These are phyloP conservation scores for Metopolophium dirhodum DNA, from an alignment of 1,140 invertebrate genomes.

Conservation along the genomic window DNA sequence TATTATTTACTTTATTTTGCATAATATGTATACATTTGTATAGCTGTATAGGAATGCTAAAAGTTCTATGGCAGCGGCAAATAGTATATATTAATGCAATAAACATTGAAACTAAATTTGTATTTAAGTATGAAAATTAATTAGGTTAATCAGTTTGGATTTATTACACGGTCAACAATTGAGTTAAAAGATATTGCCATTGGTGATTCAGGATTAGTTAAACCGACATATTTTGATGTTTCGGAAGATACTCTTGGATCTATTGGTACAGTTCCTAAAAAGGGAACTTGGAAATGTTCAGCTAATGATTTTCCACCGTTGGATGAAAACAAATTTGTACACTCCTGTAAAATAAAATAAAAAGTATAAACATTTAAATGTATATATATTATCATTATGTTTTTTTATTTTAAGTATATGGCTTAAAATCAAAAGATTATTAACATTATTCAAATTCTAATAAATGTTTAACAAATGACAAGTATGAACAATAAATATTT, in stretches of 20 bases:
- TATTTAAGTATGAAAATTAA: conserved; percentile 9
- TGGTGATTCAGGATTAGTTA: conserved; percentile 45
- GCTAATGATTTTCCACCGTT: conserved; percentile 77
- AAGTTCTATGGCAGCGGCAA: not conserved
- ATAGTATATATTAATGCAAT: not conserved
- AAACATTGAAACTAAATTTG: not conserved
- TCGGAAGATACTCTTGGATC: conserved; percentile 75
- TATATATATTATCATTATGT: not conserved
- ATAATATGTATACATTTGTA: not conserved
- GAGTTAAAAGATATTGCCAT: conserved; percentile 35
- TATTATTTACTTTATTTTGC: not conserved
- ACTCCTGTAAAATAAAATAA: conserved; percentile 65
- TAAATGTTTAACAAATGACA: not conserved
- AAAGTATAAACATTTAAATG: not conserved
- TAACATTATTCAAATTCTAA: not conserved
- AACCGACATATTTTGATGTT: conserved; percentile 52
- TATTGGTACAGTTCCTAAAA: conserved; percentile 80
- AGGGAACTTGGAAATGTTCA: conserved; percentile 70
- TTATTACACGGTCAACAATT: conserved; percentile 44
- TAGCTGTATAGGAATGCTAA: not conserved
- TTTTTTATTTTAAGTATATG: not conserved
- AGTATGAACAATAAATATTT: not conserved
- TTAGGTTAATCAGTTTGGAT: conserved; percentile 33
- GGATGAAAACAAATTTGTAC: conserved; percentile 83
- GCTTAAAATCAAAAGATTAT: not conserved